phyloP scores from a whole-genome alignment of 2,113 vertebrate genomes.

The Steatornis caripensis region DNA sequence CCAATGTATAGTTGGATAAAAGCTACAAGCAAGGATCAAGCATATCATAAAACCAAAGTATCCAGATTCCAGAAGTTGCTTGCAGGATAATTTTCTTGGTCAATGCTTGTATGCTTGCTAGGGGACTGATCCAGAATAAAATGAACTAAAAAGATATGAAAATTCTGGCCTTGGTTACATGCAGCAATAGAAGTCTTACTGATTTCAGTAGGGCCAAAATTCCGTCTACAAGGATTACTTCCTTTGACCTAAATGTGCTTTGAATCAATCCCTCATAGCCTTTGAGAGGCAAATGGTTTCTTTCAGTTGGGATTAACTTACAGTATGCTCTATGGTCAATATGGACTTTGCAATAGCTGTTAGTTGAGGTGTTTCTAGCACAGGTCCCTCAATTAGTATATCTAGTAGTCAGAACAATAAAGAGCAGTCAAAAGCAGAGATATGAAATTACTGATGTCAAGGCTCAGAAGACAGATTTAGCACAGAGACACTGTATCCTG shows the following conservation, averaged over 20 bases:
- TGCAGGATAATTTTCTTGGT: background rate
- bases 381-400: background rate
- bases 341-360: background rate
- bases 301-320: slow-evolving; percentile 48
- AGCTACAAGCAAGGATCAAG: background rate
- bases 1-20: background rate
- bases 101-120: background rate
- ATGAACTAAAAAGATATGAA: background rate
- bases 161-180: background rate
- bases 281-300: slow-evolving; percentile 39
- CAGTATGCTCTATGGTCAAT: background rate
- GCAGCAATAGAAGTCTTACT: background rate
- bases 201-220: slow-evolving; percentile 13
- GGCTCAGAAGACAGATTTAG: background rate
- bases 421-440: background rate
- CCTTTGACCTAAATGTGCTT: slow-evolving; percentile 57
- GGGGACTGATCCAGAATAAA: background rate
- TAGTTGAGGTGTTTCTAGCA: background rate
- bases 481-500: background rate
- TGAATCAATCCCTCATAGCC: slow-evolving; percentile 44
- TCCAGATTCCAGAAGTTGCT: background rate
- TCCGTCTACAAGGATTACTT: slow-evolving; percentile 44
- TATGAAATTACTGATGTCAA: background rate
- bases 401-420: background rate
- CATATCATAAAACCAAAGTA: background rate